Conservation (phyloP, 35 echinoderm and acorn worm species). For the Anneissia japonica region DNA sequence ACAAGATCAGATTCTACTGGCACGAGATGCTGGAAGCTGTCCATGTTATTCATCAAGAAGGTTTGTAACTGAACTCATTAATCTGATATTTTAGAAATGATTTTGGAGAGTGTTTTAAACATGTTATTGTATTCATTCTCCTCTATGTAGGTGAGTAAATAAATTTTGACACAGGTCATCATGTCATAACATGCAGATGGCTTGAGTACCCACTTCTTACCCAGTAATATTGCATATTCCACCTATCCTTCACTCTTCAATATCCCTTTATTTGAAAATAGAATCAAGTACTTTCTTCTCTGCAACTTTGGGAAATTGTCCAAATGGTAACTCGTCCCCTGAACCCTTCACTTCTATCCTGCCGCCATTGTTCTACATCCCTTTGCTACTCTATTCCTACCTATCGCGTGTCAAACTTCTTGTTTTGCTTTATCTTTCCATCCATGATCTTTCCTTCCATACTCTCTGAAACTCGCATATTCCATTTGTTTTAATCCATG, state of each 20-base stretch:
- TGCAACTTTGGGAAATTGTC: not conserved
- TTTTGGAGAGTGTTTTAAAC: no score
- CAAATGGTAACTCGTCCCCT: not conserved
- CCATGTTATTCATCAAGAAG: constrained; percentile 80
- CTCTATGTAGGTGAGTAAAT: no score
- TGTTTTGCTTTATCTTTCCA: no score
- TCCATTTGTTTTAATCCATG: no score
- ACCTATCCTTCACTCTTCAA: not conserved
- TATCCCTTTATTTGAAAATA: not conserved
- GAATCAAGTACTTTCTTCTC: not conserved
- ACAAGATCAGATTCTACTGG: constrained; percentile 81
- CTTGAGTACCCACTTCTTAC: not conserved
- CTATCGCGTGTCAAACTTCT: no score
- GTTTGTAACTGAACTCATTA: no score
- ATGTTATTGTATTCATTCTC: no score
- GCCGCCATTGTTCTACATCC: not conserved
- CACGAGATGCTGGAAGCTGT: constrained; percentile 83
- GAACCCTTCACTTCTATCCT: not conserved
- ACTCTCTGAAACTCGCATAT: no score
- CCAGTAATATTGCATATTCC: not conserved
- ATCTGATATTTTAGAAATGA: no score
- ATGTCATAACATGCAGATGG: not conserved
- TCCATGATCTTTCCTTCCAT: no score
- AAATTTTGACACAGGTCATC: not conserved
- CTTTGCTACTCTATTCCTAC: no score